Conservation (phyloP, 2,888 invertebrate genomes). For the Neocrepidodera transversa region DNA sequence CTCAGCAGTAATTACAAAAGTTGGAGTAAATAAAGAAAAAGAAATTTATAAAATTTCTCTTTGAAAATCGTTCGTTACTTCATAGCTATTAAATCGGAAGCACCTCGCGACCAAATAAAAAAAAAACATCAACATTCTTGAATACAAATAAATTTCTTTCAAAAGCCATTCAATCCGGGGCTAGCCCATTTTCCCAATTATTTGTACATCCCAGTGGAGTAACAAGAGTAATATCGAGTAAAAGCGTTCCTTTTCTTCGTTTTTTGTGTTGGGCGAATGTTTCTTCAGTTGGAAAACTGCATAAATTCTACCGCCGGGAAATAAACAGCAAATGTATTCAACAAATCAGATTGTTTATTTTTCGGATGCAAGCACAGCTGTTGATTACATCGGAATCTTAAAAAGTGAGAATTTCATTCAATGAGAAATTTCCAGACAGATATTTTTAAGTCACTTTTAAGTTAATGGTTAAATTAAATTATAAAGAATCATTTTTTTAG, state of each 20-base stretch:
- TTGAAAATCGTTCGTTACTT: conserved; percentile 27
- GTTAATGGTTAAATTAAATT: background rate
- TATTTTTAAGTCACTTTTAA: background rate
- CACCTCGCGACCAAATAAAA: conserved; percentile 25
- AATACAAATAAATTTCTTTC: conserved; percentile 33
- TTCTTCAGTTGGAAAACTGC: conserved; percentile 37
- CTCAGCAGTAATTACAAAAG: conserved; percentile 20
- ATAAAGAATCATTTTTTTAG: no score
- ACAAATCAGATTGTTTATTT: conserved; percentile 36
- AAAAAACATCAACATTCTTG: conserved; percentile 27
- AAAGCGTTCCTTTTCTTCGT: conserved; percentile 27
- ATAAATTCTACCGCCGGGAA: conserved; percentile 37
- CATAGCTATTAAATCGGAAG: conserved; percentile 26
- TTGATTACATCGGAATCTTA: conserved; percentile 18
- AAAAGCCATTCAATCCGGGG: conserved; percentile 27
- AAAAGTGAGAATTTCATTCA: conserved; percentile 7
- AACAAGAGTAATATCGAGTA: conserved; percentile 34
- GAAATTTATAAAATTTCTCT: conserved; percentile 23
- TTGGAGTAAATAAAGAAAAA: conserved; percentile 21
- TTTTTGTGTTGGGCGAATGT: conserved; percentile 30
- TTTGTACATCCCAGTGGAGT: conserved; percentile 30
- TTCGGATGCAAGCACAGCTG: conserved; percentile 9
- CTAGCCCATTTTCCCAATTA: conserved; percentile 33
- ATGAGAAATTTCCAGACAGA: background rate
- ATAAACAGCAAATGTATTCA: conserved; percentile 34